A percentile compares a stretch with the other conserved stretches of the same genome.
Evolutionary conservation across 2,797 vertebrate species (phyloP).

Genomic region (Sebastes kiyomatsui): DNA sequence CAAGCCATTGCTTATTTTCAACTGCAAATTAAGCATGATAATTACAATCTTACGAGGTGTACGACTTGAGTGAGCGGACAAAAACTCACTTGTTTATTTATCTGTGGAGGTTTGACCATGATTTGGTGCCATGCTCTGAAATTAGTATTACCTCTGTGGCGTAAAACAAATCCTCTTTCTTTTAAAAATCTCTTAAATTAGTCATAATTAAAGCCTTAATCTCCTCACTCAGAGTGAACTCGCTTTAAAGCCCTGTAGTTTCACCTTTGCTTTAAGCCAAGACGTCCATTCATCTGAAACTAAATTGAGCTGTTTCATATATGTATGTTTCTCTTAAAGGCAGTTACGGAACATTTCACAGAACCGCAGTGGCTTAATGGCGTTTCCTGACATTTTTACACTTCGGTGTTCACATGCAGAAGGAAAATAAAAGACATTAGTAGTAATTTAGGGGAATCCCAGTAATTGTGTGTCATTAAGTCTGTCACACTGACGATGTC

Average conservation of each 20-base stretch:
- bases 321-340: conserved; percentile 16
- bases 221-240: conserved; percentile 15
- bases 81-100: conserved; percentile 50
- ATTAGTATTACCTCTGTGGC: conserved; percentile 16
- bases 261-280: conserved; percentile 15
- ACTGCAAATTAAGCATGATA: conserved; percentile 64
- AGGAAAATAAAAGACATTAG: conserved; percentile 32
- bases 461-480: conserved; percentile 65
- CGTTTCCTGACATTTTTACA: conserved; percentile 44
- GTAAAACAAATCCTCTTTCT: conserved; percentile 50
- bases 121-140: conserved; percentile 30
- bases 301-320: conserved; percentile 30
- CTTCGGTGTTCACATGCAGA: conserved; percentile 31
- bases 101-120: conserved; percentile 27
- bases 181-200: conserved; percentile 25
- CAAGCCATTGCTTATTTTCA: conserved; percentile 56
- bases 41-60: conserved; percentile 50
- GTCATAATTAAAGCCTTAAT: conserved; percentile 54
- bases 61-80: conserved; percentile 25
- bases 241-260: conserved; percentile 21
- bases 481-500: conserved; percentile 52
- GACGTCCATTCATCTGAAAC: conserved; percentile 37
- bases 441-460: conserved; percentile 51
- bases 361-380: conserved; percentile 19
- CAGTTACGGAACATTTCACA: conserved; percentile 46